A percentile compares a stretch with the other conserved stretches of the same genome.
These are phyloP conservation scores for Tinea semifulvella DNA, from an alignment of 2,888 invertebrate genomes.

Conservation along the genomic window DNA sequence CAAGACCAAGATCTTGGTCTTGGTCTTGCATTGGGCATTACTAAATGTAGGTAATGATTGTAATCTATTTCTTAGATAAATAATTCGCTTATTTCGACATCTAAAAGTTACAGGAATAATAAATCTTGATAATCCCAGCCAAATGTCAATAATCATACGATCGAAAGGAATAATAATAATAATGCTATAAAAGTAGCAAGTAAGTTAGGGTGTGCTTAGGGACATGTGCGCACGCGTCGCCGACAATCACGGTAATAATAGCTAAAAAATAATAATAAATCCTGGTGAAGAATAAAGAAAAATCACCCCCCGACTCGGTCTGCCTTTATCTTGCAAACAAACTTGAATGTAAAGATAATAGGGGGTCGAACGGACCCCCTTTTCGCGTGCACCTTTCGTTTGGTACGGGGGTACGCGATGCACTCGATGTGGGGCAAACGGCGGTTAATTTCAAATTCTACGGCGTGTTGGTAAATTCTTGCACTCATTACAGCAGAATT, in stretches of 20 bases:
- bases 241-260: constrained; percentile 64
- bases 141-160: not conserved
- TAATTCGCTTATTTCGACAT: not conserved
- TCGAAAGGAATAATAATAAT: constrained; percentile 10
- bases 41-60: too few species aligned
- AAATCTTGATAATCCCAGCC: not conserved
- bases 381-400: constrained; percentile 49
- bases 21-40: too few species aligned
- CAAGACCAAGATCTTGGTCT: too few species aligned
- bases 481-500: too few species aligned
- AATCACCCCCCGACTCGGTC: constrained; percentile 60
- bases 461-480: too few species aligned
- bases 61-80: too few species aligned
- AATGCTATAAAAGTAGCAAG: constrained; percentile 1
- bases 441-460: constrained; percentile 56
- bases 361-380: constrained; percentile 46
- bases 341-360: constrained; percentile 66
- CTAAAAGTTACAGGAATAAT: not conserved
- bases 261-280: constrained; percentile 68
- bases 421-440: constrained; percentile 29
- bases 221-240: constrained; percentile 63
- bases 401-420: constrained; percentile 34
- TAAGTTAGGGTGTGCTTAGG: constrained; percentile 36
- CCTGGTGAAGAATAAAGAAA: constrained; percentile 65
- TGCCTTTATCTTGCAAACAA: constrained; percentile 66